phyloP scores from a whole-genome alignment of 2,888 invertebrate genomes.

The Sclerodermus sp. region DNA sequence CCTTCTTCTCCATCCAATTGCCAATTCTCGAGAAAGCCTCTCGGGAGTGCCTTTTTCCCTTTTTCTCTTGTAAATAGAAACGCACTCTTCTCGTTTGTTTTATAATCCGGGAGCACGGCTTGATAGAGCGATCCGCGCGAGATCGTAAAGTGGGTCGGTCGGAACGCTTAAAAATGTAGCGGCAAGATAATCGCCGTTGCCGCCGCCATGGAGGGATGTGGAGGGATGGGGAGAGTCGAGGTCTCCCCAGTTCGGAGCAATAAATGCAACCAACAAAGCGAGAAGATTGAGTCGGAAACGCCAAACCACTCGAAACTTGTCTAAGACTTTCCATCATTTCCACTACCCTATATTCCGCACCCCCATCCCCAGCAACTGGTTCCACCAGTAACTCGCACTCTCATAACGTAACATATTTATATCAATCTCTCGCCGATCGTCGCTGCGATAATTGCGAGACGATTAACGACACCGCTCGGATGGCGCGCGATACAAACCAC shows the following conservation, averaged over 20 bases:
- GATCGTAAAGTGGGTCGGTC: constrained; percentile 23
- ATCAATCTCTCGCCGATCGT: no score
- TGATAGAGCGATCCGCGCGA: constrained; percentile 2
- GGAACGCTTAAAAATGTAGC: constrained; percentile 22
- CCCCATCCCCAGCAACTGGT: no score
- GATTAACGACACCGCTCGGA: no score
- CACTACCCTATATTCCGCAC: neutral
- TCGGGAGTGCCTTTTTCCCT: no score
- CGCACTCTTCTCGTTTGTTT: no score
- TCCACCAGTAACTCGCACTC: no score
- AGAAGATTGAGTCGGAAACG: constrained; percentile 12
- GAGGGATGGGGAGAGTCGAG: neutral
- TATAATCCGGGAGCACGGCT: no score
- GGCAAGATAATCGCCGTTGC: constrained; percentile 11
- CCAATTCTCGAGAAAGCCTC: no score
- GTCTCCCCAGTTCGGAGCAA: constrained; percentile 6
- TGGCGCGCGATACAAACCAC: no score
- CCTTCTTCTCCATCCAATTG: no score
- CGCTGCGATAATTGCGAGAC: no score
- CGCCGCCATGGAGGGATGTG: neutral
- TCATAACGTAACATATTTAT: no score
- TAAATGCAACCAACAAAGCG: constrained; percentile 6
- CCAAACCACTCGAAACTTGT: neutral
- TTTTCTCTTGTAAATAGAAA: neutral
- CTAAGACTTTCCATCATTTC: neutral